These are phyloP conservation scores for Stramonita haemastoma DNA, from an alignment of 2,888 invertebrate species.

Conservation along the genomic window DNA sequence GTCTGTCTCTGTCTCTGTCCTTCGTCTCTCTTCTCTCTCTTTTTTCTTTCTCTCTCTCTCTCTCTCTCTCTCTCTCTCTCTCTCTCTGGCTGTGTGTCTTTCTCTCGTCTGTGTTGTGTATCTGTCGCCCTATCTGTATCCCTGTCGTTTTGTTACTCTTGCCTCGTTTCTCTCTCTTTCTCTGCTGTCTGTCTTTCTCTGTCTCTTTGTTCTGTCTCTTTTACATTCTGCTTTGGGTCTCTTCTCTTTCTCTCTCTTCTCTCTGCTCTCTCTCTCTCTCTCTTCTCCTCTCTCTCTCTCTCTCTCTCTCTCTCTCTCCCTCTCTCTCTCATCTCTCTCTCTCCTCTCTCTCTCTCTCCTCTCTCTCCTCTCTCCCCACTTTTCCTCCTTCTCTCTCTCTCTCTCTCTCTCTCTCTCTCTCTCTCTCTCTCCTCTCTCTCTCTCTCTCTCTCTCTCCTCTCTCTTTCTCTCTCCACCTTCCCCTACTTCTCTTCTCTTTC, in stretches of 20 bases:
- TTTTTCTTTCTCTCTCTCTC: slow-evolving; percentile 1
- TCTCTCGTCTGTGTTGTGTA: too few species aligned
- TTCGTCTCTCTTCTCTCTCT: slow-evolving; percentile 17
- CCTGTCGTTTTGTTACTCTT: too few species aligned
- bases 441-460: background rate
- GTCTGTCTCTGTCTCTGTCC: background rate
- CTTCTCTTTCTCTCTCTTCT: background rate
- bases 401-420: background rate
- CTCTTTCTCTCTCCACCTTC: background rate
- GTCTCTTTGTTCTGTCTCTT: too few species aligned
- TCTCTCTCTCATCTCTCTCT: background rate
- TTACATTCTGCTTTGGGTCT: too few species aligned
- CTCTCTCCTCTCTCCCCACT: background rate
- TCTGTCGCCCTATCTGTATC: too few species aligned
- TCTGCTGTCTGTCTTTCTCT: too few species aligned
- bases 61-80: background rate
- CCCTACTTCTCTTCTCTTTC: background rate
- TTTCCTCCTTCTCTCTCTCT: background rate
- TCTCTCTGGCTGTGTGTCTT: background rate
- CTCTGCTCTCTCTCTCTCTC: background rate
- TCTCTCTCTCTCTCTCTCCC: background rate
- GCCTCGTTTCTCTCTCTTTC: too few species aligned
- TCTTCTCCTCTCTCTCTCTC: background rate
- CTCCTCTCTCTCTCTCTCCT: background rate
- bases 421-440: background rate